Base-by-base conservation (phyloP, 2,113 vertebrate species). In the Kryptolebias marmoratus region DNA sequence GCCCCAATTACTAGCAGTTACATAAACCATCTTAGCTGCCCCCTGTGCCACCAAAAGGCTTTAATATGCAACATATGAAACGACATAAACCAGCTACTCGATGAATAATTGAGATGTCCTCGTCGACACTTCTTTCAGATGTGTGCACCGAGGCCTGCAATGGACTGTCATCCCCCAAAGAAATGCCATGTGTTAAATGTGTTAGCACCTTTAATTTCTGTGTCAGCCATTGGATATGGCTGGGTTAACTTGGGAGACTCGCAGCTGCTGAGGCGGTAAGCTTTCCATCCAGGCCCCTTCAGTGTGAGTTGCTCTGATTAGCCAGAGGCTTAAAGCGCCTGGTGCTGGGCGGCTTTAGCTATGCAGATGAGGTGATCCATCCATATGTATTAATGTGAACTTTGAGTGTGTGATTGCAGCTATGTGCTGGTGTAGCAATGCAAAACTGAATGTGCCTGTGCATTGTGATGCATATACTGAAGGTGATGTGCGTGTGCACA, bases 71-170 rank as follows among this genome's bases (percentile, higher is more conserved):
- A 64, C 74, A 42, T 87, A 83, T 63, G 63, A 80, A 88, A 73
- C 64, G 64, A 68, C 75, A 82, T 82, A 82, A 86, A 90, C 89
- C 81, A 81, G 58, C 65, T 15, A 1, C 66, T 65, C 50, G 18
- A 75, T 90, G 76, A 88, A 90, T 90, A 83, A 90, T 90, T 83
- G 76, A 91, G 77, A 68, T 15, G 36, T 81, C 63, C 63, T 81
- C 57, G 18, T 48, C 75, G 83, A 84, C 85, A 82, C 72, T 28
- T 56, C 11, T 62, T 79, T 77, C 30, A 69, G 53, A 78, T 45
- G 66, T 73, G 76, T 64, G 83, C 62, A 27, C 39, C 8, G 30
- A 44, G 64, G 74, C 78, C 54, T 64, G 64, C 66, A 31, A 32
- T 52, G 53, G 55, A 52, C 59, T 42, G 45, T 58, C 48, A 1